Evolutionary conservation across 2,797 vertebrate genomes (phyloP).

Genomic region (Acrossocheilus fasciatus): DNA sequence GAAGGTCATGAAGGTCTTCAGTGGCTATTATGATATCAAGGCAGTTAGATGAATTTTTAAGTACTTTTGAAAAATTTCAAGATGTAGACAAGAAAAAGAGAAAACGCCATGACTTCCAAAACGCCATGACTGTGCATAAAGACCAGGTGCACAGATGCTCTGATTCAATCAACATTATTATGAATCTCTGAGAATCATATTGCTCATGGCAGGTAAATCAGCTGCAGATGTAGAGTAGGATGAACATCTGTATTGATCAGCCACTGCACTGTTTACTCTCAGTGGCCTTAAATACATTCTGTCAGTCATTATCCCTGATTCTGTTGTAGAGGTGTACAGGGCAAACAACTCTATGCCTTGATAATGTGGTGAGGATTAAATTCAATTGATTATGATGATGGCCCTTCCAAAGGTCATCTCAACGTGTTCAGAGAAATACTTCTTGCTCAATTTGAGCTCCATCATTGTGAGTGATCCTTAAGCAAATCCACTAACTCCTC

Average conservation of each 20-base stretch:
- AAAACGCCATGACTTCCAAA: background rate
- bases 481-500: background rate
- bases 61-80: too few species aligned
- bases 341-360: slow-evolving; percentile 17
- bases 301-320: slow-evolving; percentile 8
- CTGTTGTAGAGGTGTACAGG: slow-evolving; percentile 18
- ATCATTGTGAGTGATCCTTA: slow-evolving; percentile 16
- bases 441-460: slow-evolving; percentile 12
- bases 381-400: slow-evolving; percentile 40
- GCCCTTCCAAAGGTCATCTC: slow-evolving; percentile 18
- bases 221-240: slow-evolving; percentile 13
- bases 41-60: too few species aligned
- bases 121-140: background rate
- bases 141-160: slow-evolving; percentile 7
- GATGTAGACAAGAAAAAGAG: too few species aligned
- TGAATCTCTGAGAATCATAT: background rate
- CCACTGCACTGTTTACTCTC: slow-evolving; percentile 24
- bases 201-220: slow-evolving; percentile 20
- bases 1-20: background rate
- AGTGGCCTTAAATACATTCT: slow-evolving; percentile 14
- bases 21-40: too few species aligned
- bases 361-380: slow-evolving; percentile 36
- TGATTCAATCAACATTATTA: slow-evolving; percentile 26
- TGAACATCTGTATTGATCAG: slow-evolving; percentile 29
- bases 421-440: background rate